phyloP scores from a whole-genome alignment of 2,797 vertebrate species.

The Schizothorax lantsangensis region DNA sequence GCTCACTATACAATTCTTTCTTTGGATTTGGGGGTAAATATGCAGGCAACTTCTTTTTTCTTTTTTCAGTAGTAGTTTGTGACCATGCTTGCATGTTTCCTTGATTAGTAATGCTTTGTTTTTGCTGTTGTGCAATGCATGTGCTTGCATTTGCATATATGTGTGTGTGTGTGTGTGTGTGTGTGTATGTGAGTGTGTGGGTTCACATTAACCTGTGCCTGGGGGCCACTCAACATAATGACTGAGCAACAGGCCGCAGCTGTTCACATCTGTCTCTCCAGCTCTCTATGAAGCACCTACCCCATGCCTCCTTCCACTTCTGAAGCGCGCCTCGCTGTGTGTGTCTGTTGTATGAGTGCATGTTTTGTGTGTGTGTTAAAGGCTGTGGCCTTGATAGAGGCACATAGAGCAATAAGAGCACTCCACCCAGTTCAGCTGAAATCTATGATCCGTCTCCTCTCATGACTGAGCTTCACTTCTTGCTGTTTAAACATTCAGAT shows the following conservation, averaged over 20 bases:
- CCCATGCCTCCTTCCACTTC: conserved; percentile 17
- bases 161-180: not conserved
- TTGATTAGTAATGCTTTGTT: conserved; percentile 41
- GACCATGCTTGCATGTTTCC: not conserved
- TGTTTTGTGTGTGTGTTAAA: not conserved
- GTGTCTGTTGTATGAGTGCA: conserved; percentile 1
- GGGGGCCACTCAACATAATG: conserved; percentile 76
- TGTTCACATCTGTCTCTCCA: conserved; percentile 76
- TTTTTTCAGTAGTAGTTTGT: not conserved
- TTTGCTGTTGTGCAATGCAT: not conserved
- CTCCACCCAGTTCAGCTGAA: not conserved
- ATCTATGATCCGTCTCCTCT: not conserved
- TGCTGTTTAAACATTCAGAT: conserved; percentile 6
- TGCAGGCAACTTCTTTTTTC: too few relatives aligned
- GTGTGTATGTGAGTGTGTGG: conserved; percentile 15
- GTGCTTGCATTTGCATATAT: conserved; percentile 56
- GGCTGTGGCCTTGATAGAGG: not conserved
- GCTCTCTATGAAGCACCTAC: not conserved
- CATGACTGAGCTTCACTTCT: not conserved
- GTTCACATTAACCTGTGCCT: conserved; percentile 75
- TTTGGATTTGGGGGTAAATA: not conserved
- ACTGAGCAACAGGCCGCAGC: conserved; percentile 74
- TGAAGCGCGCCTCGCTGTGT: not conserved
- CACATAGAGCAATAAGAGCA: not conserved
- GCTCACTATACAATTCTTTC: conserved; percentile 21